Evolutionary conservation across 2,888 invertebrate genomes (phyloP), one percentile per base, ranked within the genome.

Genomic region (Pterobdella sp.): DNA sequence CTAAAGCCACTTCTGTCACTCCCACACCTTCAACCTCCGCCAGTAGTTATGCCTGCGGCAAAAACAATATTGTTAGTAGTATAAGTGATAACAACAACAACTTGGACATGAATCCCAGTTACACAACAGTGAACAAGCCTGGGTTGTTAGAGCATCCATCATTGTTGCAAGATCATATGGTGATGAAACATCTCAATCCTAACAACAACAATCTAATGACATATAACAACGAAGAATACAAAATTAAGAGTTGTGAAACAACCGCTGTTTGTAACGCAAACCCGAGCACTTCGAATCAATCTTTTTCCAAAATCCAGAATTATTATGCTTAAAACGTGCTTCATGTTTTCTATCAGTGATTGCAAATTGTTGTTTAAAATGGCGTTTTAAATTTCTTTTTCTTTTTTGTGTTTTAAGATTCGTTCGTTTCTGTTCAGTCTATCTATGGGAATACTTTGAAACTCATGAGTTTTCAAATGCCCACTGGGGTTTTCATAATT

Each of bases 121-220:
- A 32, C 32, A 65, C 35, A 65, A 34, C 65, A 65, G 32, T 35
- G 7, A 65, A 65, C 66, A 65, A 65, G 14, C 42, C 37, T 52
- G 22, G 29, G n/a, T 22, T 14, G 14, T 34, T 69, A 34, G 60
- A 71, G 2, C 71, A 63, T 36, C 71, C 71, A 32, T 71, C 71
- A 34, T 63, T 71, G 10, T 63, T 71, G 10, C 63, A 63, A 34
- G 71, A 71, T 32, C 71, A 71, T 63, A 42, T 68, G n/a, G 52
- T 56, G 26, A 60, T 56, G n/a, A 56, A 22, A 56, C 10, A 14
- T 56, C n/a, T 56, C 60, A 56, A 26, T 26, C 18, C 4, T n/a
- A 56, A 56, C 60, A 22, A 56, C n/a, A 22, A n/a, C 60, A 56
- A 56, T 3, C 26, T 56, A 14, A 26, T 56, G n/a, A 26, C 60